Conservation (phyloP, 1,140 invertebrate species). For the Oedothorax gibbosus region DNA sequence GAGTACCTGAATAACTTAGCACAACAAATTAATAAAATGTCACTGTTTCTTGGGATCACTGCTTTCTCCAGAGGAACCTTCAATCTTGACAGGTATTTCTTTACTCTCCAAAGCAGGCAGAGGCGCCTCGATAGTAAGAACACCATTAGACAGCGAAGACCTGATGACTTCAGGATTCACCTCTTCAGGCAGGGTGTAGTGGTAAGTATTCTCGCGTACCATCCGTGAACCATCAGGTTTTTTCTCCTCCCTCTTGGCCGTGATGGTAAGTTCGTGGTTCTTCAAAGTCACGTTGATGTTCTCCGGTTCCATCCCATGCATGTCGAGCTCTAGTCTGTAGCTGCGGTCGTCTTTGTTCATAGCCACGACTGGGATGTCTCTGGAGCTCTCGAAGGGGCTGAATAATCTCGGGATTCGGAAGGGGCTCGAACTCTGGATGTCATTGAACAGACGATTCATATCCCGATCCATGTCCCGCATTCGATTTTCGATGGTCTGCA, state of each 20-base stretch:
- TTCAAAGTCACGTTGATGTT: slow-evolving; percentile 66
- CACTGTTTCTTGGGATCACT: slow-evolving; percentile 24
- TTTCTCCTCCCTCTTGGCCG: slow-evolving; percentile 64
- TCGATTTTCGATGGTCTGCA: slow-evolving; percentile 32
- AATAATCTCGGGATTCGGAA: slow-evolving; percentile 11
- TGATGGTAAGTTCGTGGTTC: slow-evolving; percentile 64
- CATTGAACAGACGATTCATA: slow-evolving; percentile 36
- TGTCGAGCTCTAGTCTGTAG: slow-evolving; percentile 62
- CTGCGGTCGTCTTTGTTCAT: background rate
- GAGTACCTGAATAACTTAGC: no score
- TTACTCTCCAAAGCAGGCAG: slow-evolving; percentile 49
- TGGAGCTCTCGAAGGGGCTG: slow-evolving; percentile 4
- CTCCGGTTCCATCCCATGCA: slow-evolving; percentile 65
- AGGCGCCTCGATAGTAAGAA: slow-evolving; percentile 48
- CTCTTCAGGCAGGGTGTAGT: slow-evolving; percentile 68
- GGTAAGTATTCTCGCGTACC: slow-evolving; percentile 67
- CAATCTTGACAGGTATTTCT: slow-evolving; percentile 52
- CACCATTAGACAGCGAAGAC: slow-evolving; percentile 46
- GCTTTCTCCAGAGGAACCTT: background rate
- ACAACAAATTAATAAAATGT: background rate
- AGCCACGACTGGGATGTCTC: slow-evolving; percentile 36
- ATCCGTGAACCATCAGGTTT: slow-evolving; percentile 65
- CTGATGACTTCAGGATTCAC: slow-evolving; percentile 64
- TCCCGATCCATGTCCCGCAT: slow-evolving; percentile 46
- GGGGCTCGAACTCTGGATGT: slow-evolving; percentile 31